Evolutionary conservation across 2,888 invertebrate species (phyloP).

Genomic region (Cephus pygmeus): DNA sequence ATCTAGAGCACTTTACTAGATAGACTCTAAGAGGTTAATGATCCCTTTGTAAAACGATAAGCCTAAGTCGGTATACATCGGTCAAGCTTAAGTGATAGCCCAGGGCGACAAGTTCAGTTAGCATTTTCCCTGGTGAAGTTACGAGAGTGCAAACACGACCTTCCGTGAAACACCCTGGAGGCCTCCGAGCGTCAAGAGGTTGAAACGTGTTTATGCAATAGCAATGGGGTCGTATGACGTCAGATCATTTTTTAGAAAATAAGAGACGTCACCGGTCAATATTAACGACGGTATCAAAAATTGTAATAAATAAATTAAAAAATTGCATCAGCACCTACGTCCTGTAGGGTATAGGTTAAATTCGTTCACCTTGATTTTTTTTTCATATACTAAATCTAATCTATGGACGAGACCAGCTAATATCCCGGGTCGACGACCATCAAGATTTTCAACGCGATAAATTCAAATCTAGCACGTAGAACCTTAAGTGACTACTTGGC

Average conservation of each 20-base stretch:
- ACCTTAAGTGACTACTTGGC: not conserved
- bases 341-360: not conserved
- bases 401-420: not conserved
- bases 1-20: not conserved
- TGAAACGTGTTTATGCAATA: not conserved
- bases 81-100: not conserved
- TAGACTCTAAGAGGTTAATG: not conserved
- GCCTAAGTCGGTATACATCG: not conserved
- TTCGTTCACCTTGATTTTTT: not conserved
- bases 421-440: not conserved
- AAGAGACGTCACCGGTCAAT: too few relatives aligned
- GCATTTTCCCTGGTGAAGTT: not conserved
- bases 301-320: not conserved
- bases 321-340: not conserved
- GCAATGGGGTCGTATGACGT: not conserved
- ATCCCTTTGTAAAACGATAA: not conserved
- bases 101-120: not conserved
- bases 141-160: not conserved
- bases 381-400: not conserved
- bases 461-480: not conserved
- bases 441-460: not conserved
- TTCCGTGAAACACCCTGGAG: not conserved
- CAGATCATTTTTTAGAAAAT: not conserved
- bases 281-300: not conserved
- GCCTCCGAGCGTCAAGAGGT: not conserved